These are phyloP conservation scores for Lathamus discolor DNA, from an alignment of 2,113 vertebrate genomes.

Conservation along the genomic window DNA sequence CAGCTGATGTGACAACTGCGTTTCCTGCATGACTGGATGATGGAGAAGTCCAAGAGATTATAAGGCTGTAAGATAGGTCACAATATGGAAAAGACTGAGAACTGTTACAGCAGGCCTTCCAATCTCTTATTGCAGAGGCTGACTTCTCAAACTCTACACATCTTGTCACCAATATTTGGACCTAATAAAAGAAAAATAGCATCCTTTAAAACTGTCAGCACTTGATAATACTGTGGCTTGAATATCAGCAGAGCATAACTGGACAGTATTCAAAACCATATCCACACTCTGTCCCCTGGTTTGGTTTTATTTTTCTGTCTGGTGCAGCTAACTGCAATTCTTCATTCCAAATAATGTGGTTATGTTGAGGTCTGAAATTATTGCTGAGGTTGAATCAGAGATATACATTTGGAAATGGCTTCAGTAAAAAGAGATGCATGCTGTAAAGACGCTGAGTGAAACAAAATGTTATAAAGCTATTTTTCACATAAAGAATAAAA, in stretches of 20 bases:
- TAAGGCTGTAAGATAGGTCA: not conserved
- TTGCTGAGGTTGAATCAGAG: not conserved
- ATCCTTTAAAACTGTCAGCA: not conserved
- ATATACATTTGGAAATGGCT: not conserved
- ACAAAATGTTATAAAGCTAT: not conserved
- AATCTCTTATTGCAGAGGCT: not conserved
- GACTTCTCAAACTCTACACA: not conserved
- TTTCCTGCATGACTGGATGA: not conserved
- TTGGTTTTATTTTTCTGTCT: not conserved
- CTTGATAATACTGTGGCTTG: not conserved
- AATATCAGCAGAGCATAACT: not conserved
- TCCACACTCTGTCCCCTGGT: not conserved
- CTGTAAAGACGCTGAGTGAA: not conserved
- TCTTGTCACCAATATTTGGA: not conserved
- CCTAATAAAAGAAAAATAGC: not conserved
- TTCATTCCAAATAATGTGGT: not conserved
- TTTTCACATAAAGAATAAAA: not conserved
- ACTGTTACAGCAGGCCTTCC: not conserved
- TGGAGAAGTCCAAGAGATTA: not conserved
- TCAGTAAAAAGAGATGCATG: not conserved
- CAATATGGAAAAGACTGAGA: not conserved
- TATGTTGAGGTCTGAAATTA: not conserved
- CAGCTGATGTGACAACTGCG: not conserved
- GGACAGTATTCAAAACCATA: not conserved
- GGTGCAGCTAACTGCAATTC: not conserved